phyloP scores from a whole-genome alignment of 1,140 invertebrate genomes.

The Bombus polaris region DNA sequence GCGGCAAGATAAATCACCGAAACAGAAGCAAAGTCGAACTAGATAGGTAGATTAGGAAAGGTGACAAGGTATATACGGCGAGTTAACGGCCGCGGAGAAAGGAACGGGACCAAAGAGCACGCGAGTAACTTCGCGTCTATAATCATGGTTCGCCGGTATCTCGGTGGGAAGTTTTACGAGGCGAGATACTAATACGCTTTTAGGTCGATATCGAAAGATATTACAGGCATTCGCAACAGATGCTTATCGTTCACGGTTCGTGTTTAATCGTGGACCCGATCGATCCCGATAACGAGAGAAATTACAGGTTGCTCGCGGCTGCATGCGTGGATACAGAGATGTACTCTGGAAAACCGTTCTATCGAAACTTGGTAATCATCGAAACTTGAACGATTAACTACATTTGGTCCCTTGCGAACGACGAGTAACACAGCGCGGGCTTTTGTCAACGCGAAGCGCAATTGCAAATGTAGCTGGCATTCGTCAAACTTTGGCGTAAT shows the following conservation, averaged over 20 bases:
- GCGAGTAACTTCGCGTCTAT: neutral
- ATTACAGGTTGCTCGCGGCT: neutral
- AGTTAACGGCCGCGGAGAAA: neutral
- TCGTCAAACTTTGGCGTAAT: conserved; percentile 34
- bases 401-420: conserved; percentile 5
- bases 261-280: conserved; percentile 10
- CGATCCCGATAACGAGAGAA: conserved; percentile 23
- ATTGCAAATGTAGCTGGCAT: conserved; percentile 24
- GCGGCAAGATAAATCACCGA: neutral
- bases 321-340: neutral
- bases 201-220: neutral
- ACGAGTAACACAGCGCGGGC: neutral
- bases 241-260: conserved; percentile 4
- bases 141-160: neutral
- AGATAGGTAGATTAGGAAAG: neutral
- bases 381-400: conserved; percentile 60
- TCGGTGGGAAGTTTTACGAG: neutral
- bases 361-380: conserved; percentile 21
- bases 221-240: conserved; percentile 3
- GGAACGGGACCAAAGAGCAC: neutral
- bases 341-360: neutral
- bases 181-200: neutral
- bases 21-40: no score
- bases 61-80: no score
- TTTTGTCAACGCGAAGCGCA: conserved; percentile 28